Conservation (phyloP, 2,888 invertebrate species). For the Torymus aiolomorphi region DNA sequence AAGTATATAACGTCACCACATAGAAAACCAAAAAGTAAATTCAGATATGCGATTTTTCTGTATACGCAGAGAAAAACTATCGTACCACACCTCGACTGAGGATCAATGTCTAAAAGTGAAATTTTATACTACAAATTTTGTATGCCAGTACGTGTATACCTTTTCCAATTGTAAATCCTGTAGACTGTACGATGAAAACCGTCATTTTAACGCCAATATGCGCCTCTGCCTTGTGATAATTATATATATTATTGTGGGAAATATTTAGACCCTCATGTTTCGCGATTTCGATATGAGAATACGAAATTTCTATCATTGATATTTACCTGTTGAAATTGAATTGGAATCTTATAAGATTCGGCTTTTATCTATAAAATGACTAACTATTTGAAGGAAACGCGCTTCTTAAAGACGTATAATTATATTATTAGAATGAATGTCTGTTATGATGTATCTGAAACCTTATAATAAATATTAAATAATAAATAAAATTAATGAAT, state of each 20-base stretch:
- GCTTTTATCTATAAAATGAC: constrained; percentile 49
- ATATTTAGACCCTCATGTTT: constrained; percentile 44
- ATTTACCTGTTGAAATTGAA: constrained; percentile 54
- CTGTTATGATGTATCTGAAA: constrained; percentile 72
- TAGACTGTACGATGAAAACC: constrained; percentile 29
- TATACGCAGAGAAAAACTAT: constrained; percentile 11
- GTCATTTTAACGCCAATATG: constrained; percentile 43
- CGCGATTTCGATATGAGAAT: constrained; percentile 33
- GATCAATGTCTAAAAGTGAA: constrained; percentile 44
- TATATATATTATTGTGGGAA: constrained; percentile 43
- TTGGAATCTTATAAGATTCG: constrained; percentile 54
- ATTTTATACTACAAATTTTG: constrained; percentile 54
- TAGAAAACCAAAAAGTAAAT: constrained; percentile 33
- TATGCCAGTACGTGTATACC: constrained; percentile 44
- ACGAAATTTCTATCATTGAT: constrained; percentile 43
- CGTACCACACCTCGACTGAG: constrained; percentile 38
- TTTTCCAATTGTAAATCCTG: constrained; percentile 11
- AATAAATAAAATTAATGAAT: constrained; percentile 22
- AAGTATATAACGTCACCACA: constrained; percentile 17
- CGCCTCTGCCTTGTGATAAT: constrained; percentile 54
- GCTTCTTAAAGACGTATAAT: constrained; percentile 55
- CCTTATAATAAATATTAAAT: constrained; percentile 71
- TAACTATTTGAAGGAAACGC: constrained; percentile 44
- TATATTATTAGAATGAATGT: constrained; percentile 62
- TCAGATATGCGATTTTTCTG: constrained; percentile 37